Evolutionary conservation across 1,140 invertebrate species (phyloP), one percentile per base, ranked within the genome.

Genomic region (Potamilus streckersoni): DNA sequence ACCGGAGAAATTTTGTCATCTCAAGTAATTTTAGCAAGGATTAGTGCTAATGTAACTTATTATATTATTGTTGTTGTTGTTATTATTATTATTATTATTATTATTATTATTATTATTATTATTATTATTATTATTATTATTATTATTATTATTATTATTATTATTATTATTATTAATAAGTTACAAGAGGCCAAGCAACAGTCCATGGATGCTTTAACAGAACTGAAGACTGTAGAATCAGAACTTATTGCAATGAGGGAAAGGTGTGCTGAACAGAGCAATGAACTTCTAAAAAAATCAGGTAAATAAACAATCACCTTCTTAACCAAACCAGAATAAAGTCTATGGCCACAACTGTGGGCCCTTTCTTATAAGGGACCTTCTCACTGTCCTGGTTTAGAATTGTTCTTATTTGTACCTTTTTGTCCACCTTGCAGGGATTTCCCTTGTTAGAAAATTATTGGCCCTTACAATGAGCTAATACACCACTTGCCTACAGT

Each of bases 221-320:
- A 78, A 59, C 65, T 87, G 19, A 81, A 83, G 58, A 79, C 83
- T 68, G 56, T 83, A 14, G 84, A 89, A 79, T 79, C 80, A 59
- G 84, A 88, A 62, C 74, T 89, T 17, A 59, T 80, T 57, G 82
- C 79, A 8, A 83, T 82, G 31, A 84, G 82, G 56, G 81, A 87
- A 62, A 73, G 83, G 57, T 86, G 84, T 74, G 70, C 76, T 27
- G 79, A 86, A 66, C 88, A 87, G 67, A 82, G 82, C 14, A 76
- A 83, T 58, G 85, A 89, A 61, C 72, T 89, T 17, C 58, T 83
- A 19, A 81, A 83, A 61, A 87, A 87, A 74, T 88, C 88, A 65
- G 76, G 88, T 89, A 82, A 72, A 78, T 81, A 38, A 38, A 38
- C 3, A 38, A 8, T 38, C 38, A 38, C 38, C 38, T 38, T 38